These are phyloP conservation scores for Oophaga sylvatica DNA, from an alignment of 2,797 vertebrate genomes.

Conservation along the genomic window DNA sequence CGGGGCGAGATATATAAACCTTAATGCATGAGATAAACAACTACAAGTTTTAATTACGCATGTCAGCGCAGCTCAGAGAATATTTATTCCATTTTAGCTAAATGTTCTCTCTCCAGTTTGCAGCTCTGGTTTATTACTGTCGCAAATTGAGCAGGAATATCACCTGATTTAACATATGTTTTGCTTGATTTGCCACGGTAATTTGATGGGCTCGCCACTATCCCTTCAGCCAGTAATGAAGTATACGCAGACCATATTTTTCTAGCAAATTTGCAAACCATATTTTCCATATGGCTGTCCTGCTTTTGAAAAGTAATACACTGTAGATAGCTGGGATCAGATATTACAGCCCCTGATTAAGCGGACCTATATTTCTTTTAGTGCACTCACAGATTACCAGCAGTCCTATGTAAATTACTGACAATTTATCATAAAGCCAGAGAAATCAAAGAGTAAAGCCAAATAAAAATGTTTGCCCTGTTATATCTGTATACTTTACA, in stretches of 20 bases:
- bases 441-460: too few species aligned
- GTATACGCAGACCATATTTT: conserved; percentile 1
- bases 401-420: not conserved
- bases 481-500: too few species aligned
- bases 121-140: conserved; percentile 22
- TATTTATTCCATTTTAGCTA: conserved; percentile 20
- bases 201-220: conserved; percentile 8
- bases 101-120: conserved; percentile 21
- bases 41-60: conserved; percentile 11
- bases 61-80: not conserved
- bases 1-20: not conserved
- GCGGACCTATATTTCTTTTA: not conserved
- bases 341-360: not conserved
- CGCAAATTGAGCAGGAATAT: conserved; percentile 8
- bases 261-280: not conserved
- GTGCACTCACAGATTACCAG: too few species aligned
- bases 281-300: conserved; percentile 1
- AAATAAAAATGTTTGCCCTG: too few species aligned
- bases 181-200: conserved; percentile 20
- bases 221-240: not conserved
- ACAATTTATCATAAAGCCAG: too few species aligned
- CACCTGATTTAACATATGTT: conserved; percentile 22
- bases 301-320: not conserved
- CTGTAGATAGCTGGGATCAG: not conserved
- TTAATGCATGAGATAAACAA: conserved; percentile 4